Percentiles rank a stretch among this genome's conserved stretches.
phyloP scores from a whole-genome alignment of 2,888 invertebrate species.

The Strigamia transsilvanica region DNA sequence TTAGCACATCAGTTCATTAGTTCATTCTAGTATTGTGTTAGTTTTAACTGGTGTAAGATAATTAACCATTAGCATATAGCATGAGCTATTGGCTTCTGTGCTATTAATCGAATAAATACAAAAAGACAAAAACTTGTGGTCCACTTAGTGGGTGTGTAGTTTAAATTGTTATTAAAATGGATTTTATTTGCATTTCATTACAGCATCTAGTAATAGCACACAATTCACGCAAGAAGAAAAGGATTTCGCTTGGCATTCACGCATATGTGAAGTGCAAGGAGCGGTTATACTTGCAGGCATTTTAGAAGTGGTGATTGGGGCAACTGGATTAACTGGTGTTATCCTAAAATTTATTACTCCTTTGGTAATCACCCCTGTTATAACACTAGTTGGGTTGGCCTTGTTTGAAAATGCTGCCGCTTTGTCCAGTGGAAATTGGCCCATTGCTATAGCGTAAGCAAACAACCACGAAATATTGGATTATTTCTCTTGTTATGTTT shows the following conservation, averaged over 20 bases:
- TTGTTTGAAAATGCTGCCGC: constrained; percentile 81
- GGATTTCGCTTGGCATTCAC: constrained; percentile 74
- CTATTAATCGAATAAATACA: too few relatives aligned
- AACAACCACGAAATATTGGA: neutral
- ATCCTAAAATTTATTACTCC: constrained; percentile 81
- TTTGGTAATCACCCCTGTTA: constrained; percentile 83
- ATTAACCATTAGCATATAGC: too few relatives aligned
- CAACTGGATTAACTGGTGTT: constrained; percentile 75
- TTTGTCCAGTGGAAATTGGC: constrained; percentile 86
- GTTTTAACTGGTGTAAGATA: too few relatives aligned
- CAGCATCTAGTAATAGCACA: neutral
- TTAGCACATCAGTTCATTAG: neutral
- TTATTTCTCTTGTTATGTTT: neutral
- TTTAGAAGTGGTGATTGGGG: constrained; percentile 77
- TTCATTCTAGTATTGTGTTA: too few relatives aligned
- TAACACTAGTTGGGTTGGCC: constrained; percentile 82
- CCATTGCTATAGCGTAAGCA: constrained; percentile 78
- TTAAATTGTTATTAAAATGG: neutral
- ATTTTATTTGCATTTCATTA: neutral
- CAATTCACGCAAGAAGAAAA: constrained; percentile 65
- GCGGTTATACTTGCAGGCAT: constrained; percentile 81
- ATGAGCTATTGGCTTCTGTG: too few relatives aligned
- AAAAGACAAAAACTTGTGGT: too few relatives aligned
- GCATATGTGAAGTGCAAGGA: constrained; percentile 83
- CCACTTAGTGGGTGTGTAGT: too few relatives aligned